Base-by-base conservation (phyloP, 53 echinoderm and acorn worm genomes). In the Antedon mediterranea region DNA sequence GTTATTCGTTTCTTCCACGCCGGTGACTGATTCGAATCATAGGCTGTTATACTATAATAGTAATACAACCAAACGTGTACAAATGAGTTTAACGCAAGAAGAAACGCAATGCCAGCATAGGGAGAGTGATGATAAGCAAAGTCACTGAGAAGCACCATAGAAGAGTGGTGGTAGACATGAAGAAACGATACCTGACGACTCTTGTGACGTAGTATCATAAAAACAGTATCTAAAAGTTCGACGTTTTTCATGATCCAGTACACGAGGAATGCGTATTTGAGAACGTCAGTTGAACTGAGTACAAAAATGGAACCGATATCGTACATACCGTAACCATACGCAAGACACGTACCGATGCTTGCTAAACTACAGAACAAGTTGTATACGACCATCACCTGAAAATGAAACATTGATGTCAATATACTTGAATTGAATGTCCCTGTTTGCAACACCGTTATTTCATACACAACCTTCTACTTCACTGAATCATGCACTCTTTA, bases 181-280 rank as follows among this genome's bases (percentile, higher is more conserved):
- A 98, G 92, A 73, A 91, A 92, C 13, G 92, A 92, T 32, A 98
- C 86, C 81, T 98, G 98, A 28, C 98, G 98, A 3, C 79, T 83
- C 34, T 81, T 87, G 79, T 98, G 98, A 18, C 98, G 98, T 42
- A 98, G 81, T 27, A 98, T 86, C 98, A 98, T 98, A 85, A 92
- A 92, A 23, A 90, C 72, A 0, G 98, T 98, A 44, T 98, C 98
- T 9, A 98, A 79, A 29, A 98, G 98, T 77, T 98, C 98, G 15
- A 92, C 13, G 86, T 88, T 92, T 77, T 98, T 98, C 29, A 84
- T 81, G 31, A 81, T 70, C 84, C 88, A 90, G 82, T 98, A 98
- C 70, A 93, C 79, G 27, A 98, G 80, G 81, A 92, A 87, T 33
- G 89, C 89, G 33, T 90, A 80, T 30, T 76, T n/a, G 1, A 98